phyloP scores from a whole-genome alignment of 2,797 vertebrate genomes.

The Leontopithecus rosalia region DNA sequence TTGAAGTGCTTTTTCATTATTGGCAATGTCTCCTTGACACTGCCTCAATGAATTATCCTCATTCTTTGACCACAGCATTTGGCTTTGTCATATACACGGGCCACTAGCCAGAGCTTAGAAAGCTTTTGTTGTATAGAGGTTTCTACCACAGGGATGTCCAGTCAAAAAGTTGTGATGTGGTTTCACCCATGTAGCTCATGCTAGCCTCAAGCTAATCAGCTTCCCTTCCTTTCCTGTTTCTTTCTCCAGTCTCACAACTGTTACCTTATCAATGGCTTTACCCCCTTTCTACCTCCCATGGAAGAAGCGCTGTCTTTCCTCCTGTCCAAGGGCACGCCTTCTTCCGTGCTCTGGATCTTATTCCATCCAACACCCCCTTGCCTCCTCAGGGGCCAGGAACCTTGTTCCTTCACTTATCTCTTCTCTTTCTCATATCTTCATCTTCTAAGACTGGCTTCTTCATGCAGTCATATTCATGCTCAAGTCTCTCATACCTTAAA shows the following conservation, averaged over 20 bases:
- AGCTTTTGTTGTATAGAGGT: constrained; percentile 30
- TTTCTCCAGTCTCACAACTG: background rate
- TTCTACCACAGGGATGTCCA: constrained; percentile 33
- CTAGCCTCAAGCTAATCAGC: constrained; percentile 40
- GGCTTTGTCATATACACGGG: background rate
- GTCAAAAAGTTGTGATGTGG: constrained; percentile 45
- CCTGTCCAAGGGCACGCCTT: background rate
- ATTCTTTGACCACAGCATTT: constrained; percentile 37
- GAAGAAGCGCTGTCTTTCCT: background rate
- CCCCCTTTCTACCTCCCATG: background rate
- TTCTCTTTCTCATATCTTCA: background rate
- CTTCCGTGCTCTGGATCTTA: background rate
- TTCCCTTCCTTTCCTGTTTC: constrained; percentile 23
- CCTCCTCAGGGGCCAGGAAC: background rate
- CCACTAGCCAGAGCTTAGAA: constrained; percentile 54
- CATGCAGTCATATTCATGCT: background rate
- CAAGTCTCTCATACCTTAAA: background rate
- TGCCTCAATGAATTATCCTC: constrained; percentile 43
- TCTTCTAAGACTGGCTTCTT: background rate
- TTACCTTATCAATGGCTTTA: background rate
- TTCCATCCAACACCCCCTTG: background rate
- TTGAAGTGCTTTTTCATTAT: background rate
- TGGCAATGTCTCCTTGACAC: constrained; percentile 25
- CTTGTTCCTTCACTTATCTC: background rate
- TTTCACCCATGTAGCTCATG: constrained; percentile 51